Percentiles rank a stretch among this genome's conserved stretches.
Conservation (phyloP, 2,888 invertebrate species). For the Fragum sueziense region DNA sequence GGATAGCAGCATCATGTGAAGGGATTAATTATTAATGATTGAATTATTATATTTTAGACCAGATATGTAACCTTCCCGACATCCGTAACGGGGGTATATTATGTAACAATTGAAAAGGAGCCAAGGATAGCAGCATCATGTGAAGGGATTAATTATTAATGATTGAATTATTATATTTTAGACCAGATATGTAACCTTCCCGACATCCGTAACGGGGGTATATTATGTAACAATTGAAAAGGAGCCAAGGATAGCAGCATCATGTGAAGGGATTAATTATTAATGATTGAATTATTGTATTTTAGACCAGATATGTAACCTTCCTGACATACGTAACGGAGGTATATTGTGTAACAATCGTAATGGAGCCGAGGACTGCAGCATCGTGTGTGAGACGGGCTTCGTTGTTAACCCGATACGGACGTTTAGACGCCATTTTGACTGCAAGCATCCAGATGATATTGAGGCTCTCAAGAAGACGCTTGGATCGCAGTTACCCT, state of each 20-base stretch:
- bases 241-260: constrained; percentile 61
- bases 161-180: constrained; percentile 39
- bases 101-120: too few relatives aligned
- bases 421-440: constrained; percentile 66
- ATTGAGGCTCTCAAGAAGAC: constrained; percentile 61
- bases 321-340: constrained; percentile 71
- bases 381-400: constrained; percentile 68
- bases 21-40: too few relatives aligned
- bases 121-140: too few relatives aligned
- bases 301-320: constrained; percentile 68
- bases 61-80: too few relatives aligned
- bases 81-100: too few relatives aligned
- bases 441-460: constrained; percentile 66
- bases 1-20: too few relatives aligned
- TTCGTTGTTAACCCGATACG: constrained; percentile 70
- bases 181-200: constrained; percentile 71
- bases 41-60: too few relatives aligned
- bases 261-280: too few relatives aligned
- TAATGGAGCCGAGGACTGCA: constrained; percentile 53
- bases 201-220: constrained; percentile 69
- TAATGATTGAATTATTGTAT: too few relatives aligned
- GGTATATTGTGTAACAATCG: constrained; percentile 69
- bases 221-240: constrained; percentile 66
- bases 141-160: too few relatives aligned
- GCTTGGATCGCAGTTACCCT: constrained; percentile 67